A percentile compares a stretch with the other conserved stretches of the same genome.
Evolutionary conservation across 1,140 invertebrate species (phyloP).

Genomic region (Pseudomyrmex dendroicus): DNA sequence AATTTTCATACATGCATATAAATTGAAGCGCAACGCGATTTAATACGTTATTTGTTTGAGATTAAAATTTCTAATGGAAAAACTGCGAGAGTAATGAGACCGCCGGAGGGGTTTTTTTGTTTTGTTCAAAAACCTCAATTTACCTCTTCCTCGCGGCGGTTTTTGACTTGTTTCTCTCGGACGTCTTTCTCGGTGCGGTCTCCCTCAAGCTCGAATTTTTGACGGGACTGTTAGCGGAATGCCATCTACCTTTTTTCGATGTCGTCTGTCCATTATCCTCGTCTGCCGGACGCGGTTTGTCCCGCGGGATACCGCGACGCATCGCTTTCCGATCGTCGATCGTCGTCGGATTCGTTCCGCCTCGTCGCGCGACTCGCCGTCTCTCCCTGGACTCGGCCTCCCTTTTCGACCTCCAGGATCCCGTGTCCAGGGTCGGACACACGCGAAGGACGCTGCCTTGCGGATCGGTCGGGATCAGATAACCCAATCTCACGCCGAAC

Average conservation of each 20-base stretch:
- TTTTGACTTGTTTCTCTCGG: background rate
- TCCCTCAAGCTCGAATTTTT: background rate
- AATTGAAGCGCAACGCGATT: background rate
- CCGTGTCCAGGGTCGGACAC: conserved; percentile 59
- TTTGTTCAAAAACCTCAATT: background rate
- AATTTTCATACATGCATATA: background rate
- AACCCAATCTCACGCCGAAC: conserved; percentile 77
- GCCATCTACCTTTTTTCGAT: background rate
- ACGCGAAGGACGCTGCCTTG: conserved; percentile 75
- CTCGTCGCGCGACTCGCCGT: conserved; percentile 42
- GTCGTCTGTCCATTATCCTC: background rate
- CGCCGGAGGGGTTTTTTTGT: background rate
- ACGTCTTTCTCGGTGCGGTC: background rate
- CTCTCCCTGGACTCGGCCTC: conserved; percentile 41
- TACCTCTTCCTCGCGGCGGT: conserved; percentile 4
- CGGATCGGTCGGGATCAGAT: conserved; percentile 74
- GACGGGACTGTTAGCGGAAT: background rate
- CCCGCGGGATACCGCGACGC: conserved; percentile 7
- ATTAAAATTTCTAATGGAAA: background rate
- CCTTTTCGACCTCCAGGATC: conserved; percentile 30
- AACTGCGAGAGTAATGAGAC: background rate
- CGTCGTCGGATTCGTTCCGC: background rate
- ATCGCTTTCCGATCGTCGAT: background rate
- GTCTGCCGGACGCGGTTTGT: background rate
- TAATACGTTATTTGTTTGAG: background rate